These are phyloP conservation scores for Rhinoderma darwinii DNA, from an alignment of 2,113 vertebrate genomes.

Conservation along the genomic window DNA sequence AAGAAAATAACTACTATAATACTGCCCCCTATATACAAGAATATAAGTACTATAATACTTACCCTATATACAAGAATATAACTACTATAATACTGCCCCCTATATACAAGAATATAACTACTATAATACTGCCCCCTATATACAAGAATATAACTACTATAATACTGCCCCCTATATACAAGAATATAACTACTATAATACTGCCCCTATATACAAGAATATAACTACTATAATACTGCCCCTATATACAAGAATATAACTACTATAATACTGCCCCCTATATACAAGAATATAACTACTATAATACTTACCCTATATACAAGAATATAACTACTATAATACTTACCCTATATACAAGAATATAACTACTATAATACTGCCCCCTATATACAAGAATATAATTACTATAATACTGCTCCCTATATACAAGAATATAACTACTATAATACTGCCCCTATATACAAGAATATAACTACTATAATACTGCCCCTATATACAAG, in stretches of 20 bases:
- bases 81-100: background rate
- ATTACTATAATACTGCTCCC: too few relatives aligned
- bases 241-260: constrained; percentile 16
- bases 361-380: constrained; percentile 19
- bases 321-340: constrained; percentile 16
- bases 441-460: constrained; percentile 6
- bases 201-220: constrained; percentile 1
- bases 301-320: background rate
- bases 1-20: constrained; percentile 2
- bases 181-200: constrained; percentile 17
- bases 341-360: background rate
- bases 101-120: constrained; percentile 3
- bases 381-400: background rate
- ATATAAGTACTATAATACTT: background rate
- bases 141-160: constrained; percentile 17
- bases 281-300: constrained; percentile 14
- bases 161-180: constrained; percentile 3
- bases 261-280: constrained; percentile 13
- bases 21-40: background rate
- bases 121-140: constrained; percentile 1
- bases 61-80: background rate
- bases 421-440: constrained; percentile 16
- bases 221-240: constrained; percentile 10
- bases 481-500: background rate
- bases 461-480: constrained; percentile 16